These are phyloP conservation scores for Phyllotis vaccarum DNA, from an alignment of 2,797 vertebrate genomes.

Conservation along the genomic window DNA sequence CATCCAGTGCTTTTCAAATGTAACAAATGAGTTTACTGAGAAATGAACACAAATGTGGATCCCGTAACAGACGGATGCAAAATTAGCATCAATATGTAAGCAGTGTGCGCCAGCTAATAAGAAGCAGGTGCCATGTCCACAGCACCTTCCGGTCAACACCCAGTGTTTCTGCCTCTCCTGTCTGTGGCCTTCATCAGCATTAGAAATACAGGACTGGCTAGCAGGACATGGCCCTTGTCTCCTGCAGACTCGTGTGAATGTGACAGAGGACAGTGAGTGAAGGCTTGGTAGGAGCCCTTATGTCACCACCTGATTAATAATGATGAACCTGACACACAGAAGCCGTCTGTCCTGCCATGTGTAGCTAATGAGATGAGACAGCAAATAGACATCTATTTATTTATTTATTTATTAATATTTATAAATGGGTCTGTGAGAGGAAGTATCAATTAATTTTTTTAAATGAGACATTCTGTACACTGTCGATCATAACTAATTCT, in stretches of 20 bases:
- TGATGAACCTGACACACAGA: not conserved
- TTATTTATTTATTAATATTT: not conserved
- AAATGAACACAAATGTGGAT: not conserved
- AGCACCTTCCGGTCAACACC: not conserved
- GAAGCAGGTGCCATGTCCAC: not conserved
- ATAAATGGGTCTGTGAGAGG: not conserved
- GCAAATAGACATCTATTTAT: not conserved
- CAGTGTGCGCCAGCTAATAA: not conserved
- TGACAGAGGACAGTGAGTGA: not conserved
- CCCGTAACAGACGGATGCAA: not conserved
- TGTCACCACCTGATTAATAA: not conserved
- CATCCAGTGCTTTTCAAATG: conserved; percentile 15
- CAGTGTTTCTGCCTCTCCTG: not conserved
- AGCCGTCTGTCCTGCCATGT: not conserved
- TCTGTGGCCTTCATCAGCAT: not conserved
- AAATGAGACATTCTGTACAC: not conserved
- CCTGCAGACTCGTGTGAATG: not conserved
- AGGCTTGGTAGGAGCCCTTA: not conserved
- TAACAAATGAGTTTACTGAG: not conserved
- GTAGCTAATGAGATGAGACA: not conserved
- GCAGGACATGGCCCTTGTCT: not conserved
- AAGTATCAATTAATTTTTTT: not conserved
- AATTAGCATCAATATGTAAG: not conserved
- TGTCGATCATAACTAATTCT: not conserved
- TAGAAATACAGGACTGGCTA: conserved; percentile 2